Conservation (phyloP, 1,140 invertebrate genomes). For the Drosophila seguyi region DNA sequence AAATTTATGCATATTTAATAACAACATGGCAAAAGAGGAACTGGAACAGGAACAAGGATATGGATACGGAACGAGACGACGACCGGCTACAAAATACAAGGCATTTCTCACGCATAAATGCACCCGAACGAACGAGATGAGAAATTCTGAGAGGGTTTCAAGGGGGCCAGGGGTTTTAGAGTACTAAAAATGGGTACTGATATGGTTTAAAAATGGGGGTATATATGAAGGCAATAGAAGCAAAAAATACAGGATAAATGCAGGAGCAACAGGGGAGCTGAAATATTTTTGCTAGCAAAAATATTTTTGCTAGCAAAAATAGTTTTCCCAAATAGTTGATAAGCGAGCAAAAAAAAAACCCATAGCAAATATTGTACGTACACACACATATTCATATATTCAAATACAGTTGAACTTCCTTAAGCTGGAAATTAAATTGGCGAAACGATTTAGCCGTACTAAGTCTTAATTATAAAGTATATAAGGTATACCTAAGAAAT, state of each 20-base stretch:
- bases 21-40: conserved; percentile 54
- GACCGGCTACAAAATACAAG: conserved; percentile 64
- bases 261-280: neutral
- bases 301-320: conserved; percentile 57
- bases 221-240: neutral
- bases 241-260: conserved; percentile 8
- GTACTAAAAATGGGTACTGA: neutral
- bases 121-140: conserved; percentile 56
- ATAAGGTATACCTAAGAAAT: neutral
- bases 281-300: conserved; percentile 60
- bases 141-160: conserved; percentile 39
- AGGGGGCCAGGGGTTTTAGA: neutral
- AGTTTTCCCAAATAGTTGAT: conserved; percentile 68
- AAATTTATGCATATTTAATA: conserved; percentile 84
- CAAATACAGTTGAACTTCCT: neutral
- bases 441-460: neutral
- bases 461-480: neutral
- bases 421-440: neutral
- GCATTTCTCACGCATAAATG: conserved; percentile 82
- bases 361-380: conserved; percentile 25
- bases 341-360: conserved; percentile 9
- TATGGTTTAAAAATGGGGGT: neutral
- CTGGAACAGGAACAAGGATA: conserved; percentile 24
- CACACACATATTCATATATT: neutral
- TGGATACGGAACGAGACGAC: conserved; percentile 46